These are phyloP conservation scores for Clarias macrocephalus DNA, from an alignment of 2,113 vertebrate species.

Conservation along the genomic window DNA sequence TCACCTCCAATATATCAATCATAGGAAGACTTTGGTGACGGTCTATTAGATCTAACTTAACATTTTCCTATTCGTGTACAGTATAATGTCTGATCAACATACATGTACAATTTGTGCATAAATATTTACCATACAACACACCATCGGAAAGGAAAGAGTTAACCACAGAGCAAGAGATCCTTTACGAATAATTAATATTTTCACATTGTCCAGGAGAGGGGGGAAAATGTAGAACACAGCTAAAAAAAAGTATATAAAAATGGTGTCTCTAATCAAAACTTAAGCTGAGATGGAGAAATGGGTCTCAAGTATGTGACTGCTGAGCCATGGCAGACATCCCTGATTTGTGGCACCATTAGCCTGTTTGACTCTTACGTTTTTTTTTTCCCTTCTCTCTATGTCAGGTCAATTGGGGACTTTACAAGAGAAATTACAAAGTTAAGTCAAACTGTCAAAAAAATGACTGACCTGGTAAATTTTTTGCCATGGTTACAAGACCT, in stretches of 20 bases:
- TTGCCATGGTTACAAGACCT: not conserved
- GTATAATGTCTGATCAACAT: not conserved
- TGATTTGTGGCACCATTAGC: not conserved
- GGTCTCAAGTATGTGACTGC: not conserved
- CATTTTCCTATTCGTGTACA: not conserved
- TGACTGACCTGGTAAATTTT: not conserved
- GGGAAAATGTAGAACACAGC: not conserved
- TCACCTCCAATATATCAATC: not conserved
- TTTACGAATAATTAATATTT: not conserved
- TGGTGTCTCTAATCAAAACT: not conserved
- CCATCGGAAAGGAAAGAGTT: not conserved
- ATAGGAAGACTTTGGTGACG: not conserved
- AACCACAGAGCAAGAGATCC: not conserved
- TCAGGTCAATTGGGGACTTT: not conserved
- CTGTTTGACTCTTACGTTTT: not conserved
- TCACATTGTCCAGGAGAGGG: not conserved
- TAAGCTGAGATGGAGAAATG: not conserved
- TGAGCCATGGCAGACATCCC: not conserved
- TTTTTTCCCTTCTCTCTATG: not conserved
- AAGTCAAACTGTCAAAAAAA: not conserved
- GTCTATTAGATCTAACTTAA: not conserved
- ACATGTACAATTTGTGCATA: not conserved
- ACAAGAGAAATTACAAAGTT: not conserved
- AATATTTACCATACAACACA: not conserved
- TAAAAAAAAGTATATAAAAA: not conserved